Base-by-base conservation (phyloP, 2,888 invertebrate genomes). In the Orthonychiurus folsomi region DNA sequence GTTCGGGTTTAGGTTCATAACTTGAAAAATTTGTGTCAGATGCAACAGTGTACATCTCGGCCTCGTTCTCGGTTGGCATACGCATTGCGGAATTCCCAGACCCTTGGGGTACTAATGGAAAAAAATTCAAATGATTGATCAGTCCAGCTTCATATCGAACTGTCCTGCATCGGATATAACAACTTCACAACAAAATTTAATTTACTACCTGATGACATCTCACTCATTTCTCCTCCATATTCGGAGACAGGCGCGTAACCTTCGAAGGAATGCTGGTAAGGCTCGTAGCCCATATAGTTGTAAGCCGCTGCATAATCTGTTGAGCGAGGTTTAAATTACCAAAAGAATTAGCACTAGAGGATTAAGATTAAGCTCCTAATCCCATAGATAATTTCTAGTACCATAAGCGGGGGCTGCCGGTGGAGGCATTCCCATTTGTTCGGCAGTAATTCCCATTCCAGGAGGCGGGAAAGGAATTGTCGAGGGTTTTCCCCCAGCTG, bases 261-360 rank as follows among this genome's bases (percentile, higher is more conserved):
- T 27, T 71, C 69, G 37, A 69, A 69, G 15, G 67, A 62, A 2
- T 62, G 25, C 50, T 64, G 68, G 52, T 66, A 67, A 2, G 66
- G 66, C 23, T 65, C 64, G 54, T 67, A 69, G 3, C 61, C 69
- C 67, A 67, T 63, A 56, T 67, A 67, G 60, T 52, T 66, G 26
- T 23, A 63, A 48, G 65, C 27, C 21, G 20, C 24, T 55, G 37
- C 5, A 52, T 52, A 52, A 20, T 52, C 52, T 23, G 52, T n/a
- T n/a, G n/a, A n/a, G n/a, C n/a, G n/a, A n/a, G n/a, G n/a, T n/a
- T n/a, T n/a, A n/a, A n/a, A n/a, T n/a, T 37, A 37, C 9, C 5
- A 37, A 5, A 37, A 37, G 5, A 37, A 37, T 37, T 37, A 37
- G 37, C 15, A 15, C 15, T 37, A 15, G 15, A 9, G 37, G 37